Percentiles rank a stretch among this genome's conserved stretches.
Conservation (phyloP, 2,113 vertebrate species). For the Bos indicus region DNA sequence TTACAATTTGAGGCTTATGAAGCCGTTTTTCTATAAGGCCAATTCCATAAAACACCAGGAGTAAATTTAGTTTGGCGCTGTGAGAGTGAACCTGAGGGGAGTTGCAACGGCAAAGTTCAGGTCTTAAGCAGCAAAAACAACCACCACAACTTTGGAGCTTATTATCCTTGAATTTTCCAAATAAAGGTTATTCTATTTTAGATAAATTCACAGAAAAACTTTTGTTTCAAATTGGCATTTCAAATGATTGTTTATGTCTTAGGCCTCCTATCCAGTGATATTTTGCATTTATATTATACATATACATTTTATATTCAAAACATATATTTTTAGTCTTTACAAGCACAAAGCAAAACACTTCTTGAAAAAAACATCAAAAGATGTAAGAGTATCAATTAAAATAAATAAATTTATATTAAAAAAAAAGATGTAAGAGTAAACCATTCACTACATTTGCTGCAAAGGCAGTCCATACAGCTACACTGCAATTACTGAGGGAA, state of each 20-base stretch:
- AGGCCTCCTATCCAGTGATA: background rate
- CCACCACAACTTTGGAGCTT: background rate
- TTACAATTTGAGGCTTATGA: background rate
- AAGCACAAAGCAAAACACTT: background rate
- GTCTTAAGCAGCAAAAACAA: background rate
- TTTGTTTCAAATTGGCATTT: background rate
- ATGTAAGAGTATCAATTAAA: too few relatives aligned
- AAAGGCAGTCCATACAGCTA: background rate
- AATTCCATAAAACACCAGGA: background rate
- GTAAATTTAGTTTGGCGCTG: background rate
- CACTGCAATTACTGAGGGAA: background rate
- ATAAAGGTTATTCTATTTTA: slow-evolving; percentile 4
- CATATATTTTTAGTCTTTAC: background rate
- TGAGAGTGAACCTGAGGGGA: background rate
- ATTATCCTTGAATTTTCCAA: background rate
- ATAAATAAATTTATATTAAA: too few relatives aligned
- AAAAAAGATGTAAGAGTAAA: background rate
- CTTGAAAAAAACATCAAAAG: background rate
- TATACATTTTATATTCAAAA: background rate
- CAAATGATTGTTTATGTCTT: background rate
- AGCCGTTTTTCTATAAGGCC: background rate
- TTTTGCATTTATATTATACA: background rate
- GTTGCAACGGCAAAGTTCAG: accelerated
- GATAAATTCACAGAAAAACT: background rate
- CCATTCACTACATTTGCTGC: background rate